Percentiles rank a stretch among this genome's conserved stretches.
These are phyloP conservation scores for Crypturellus undulatus DNA, from an alignment of 2,113 vertebrate genomes.

Conservation along the genomic window DNA sequence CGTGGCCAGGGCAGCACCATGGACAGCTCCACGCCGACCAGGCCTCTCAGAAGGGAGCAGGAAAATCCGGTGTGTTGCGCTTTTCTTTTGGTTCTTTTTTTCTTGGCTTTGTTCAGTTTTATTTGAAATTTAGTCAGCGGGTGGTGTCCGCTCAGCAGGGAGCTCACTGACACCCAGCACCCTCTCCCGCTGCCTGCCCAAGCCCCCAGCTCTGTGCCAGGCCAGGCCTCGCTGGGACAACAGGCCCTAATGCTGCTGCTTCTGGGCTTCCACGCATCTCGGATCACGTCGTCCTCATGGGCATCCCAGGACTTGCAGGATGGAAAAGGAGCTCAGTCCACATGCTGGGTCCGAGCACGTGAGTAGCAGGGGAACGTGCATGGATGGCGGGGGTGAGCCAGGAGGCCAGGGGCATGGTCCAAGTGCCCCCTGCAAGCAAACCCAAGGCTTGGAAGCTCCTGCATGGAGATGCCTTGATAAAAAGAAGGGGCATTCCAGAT, in stretches of 20 bases:
- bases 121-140: not conserved
- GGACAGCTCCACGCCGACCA: not conserved
- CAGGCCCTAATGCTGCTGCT: accelerated
- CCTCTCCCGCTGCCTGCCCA: conserved; percentile 13
- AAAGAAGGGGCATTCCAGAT: not conserved
- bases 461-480: not conserved
- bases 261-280: not conserved
- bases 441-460: accelerated
- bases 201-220: too few relatives aligned
- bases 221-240: too few relatives aligned
- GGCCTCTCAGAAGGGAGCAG: not conserved
- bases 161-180: not conserved
- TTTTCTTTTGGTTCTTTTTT: too few relatives aligned
- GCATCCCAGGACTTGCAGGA: not conserved
- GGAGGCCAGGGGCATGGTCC: not conserved
- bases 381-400: not conserved
- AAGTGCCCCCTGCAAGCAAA: not conserved
- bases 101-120: not conserved
- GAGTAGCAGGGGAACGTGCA: not conserved
- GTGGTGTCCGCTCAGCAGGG: not conserved
- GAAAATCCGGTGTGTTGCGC: not conserved
- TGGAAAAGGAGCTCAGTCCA: not conserved
- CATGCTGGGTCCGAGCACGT: accelerated
- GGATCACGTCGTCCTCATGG: accelerated
- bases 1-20: not conserved